phyloP scores from a whole-genome alignment of 1,140 invertebrate species.

The Cyphomyrmex costatus region DNA sequence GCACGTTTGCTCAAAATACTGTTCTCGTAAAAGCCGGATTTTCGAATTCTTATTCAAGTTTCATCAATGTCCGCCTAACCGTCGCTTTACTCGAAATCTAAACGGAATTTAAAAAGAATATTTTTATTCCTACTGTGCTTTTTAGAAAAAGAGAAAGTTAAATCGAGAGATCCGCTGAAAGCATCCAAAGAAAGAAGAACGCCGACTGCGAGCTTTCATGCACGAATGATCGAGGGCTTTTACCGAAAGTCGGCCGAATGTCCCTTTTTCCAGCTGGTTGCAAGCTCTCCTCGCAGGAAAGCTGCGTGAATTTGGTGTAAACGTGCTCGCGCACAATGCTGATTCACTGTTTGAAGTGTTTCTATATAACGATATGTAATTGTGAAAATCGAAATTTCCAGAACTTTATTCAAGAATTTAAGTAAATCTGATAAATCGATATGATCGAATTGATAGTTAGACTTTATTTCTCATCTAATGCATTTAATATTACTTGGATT shows the following conservation, averaged over 20 bases:
- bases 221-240: slow-evolving; percentile 58
- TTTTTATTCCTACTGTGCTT: slow-evolving; percentile 11
- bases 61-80: background rate
- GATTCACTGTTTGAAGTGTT: slow-evolving; percentile 36
- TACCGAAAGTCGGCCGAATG: slow-evolving; percentile 41
- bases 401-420: background rate
- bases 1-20: background rate
- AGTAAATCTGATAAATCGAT: background rate
- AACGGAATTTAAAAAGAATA: background rate
- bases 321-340: background rate
- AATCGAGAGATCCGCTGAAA: slow-evolving; percentile 25
- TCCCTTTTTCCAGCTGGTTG: slow-evolving; percentile 31
- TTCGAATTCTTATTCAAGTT: background rate
- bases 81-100: slow-evolving; percentile 18
- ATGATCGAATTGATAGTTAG: background rate
- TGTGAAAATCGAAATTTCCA: slow-evolving; percentile 3
- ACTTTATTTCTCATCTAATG: background rate
- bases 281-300: slow-evolving; percentile 35
- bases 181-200: slow-evolving; percentile 14
- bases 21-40: background rate
- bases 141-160: background rate
- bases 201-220: slow-evolving; percentile 28
- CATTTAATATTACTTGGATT: background rate
- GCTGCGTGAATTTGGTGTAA: slow-evolving; percentile 21
- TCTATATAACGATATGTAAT: slow-evolving; percentile 25